These are phyloP conservation scores for Poecilia picta DNA, from an alignment of 2,797 vertebrate species.

Conservation along the genomic window DNA sequence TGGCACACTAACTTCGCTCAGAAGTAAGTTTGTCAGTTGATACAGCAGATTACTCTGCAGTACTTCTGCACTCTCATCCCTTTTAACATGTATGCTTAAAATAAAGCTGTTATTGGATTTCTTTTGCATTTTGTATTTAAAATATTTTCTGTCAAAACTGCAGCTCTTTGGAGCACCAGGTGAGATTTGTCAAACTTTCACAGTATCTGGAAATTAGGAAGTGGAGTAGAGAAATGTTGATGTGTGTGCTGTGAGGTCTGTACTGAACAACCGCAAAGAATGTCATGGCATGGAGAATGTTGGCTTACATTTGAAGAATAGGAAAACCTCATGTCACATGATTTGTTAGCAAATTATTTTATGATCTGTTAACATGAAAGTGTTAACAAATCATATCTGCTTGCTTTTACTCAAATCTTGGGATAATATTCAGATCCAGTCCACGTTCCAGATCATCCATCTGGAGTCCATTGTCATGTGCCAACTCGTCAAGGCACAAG, in stretches of 20 bases:
- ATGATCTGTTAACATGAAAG: background rate
- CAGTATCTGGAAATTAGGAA: background rate
- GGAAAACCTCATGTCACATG: slow-evolving; percentile 31
- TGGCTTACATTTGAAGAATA: slow-evolving; percentile 89
- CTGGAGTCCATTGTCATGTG: slow-evolving; percentile 95
- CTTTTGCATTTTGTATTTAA: background rate
- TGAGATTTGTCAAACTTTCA: slow-evolving; percentile 15
- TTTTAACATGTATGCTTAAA: background rate
- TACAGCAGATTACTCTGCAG: background rate
- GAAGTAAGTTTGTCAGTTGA: background rate
- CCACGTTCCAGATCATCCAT: slow-evolving; percentile 92
- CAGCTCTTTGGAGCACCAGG: slow-evolving; percentile 92
- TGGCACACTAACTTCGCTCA: background rate
- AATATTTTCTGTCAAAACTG: slow-evolving; percentile 52
- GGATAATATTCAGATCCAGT: slow-evolving; percentile 91
- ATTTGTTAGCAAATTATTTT: background rate
- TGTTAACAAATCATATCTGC: background rate
- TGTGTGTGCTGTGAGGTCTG: slow-evolving; percentile 16
- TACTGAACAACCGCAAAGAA: slow-evolving; percentile 94
- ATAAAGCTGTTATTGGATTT: background rate
- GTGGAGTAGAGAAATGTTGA: background rate
- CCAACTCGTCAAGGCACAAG: slow-evolving; percentile 92
- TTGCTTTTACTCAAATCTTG: slow-evolving; percentile 79
- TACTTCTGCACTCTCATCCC: background rate
- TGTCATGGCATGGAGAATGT: slow-evolving; percentile 96